These are phyloP conservation scores for Amphipyra berbera DNA, from an alignment of 2,888 invertebrate genomes.

Conservation along the genomic window DNA sequence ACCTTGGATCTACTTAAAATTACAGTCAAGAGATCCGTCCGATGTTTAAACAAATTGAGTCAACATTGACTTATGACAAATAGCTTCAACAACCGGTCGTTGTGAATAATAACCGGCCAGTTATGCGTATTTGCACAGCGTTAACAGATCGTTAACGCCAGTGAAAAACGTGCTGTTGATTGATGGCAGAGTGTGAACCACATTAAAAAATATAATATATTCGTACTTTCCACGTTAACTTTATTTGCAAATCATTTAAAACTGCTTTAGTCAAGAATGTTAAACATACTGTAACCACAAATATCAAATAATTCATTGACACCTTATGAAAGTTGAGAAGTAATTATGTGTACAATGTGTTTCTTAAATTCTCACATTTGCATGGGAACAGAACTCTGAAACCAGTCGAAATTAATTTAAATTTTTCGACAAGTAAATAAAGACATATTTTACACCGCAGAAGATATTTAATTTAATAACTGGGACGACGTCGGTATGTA, in stretches of 20 bases:
- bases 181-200: slow-evolving; percentile 17
- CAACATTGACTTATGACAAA: slow-evolving; percentile 27
- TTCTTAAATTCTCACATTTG: slow-evolving; percentile 6
- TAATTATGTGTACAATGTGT: not conserved
- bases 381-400: slow-evolving; percentile 14
- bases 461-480: slow-evolving; percentile 11
- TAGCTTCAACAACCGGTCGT: slow-evolving; percentile 26
- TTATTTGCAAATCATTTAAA: slow-evolving; percentile 25
- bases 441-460: slow-evolving; percentile 30
- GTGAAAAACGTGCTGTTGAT: slow-evolving; percentile 29
- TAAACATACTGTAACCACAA: slow-evolving; percentile 7
- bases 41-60: slow-evolving; percentile 25
- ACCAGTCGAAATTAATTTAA: slow-evolving; percentile 10
- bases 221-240: slow-evolving; percentile 3
- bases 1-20: slow-evolving; percentile 2
- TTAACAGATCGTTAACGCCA: slow-evolving; percentile 54
- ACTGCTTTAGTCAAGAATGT: not conserved
- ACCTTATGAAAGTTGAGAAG: slow-evolving; percentile 5
- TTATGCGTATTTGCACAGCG: slow-evolving; percentile 43
- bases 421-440: slow-evolving; percentile 23
- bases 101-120: slow-evolving; percentile 28
- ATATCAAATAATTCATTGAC: slow-evolving; percentile 15
- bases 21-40: slow-evolving; percentile 6
- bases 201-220: slow-evolving; percentile 20
- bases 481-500: slow-evolving; percentile 6